Conservation (phyloP, 2,113 vertebrate genomes). For the Brachyhypopomus occidentalis region DNA sequence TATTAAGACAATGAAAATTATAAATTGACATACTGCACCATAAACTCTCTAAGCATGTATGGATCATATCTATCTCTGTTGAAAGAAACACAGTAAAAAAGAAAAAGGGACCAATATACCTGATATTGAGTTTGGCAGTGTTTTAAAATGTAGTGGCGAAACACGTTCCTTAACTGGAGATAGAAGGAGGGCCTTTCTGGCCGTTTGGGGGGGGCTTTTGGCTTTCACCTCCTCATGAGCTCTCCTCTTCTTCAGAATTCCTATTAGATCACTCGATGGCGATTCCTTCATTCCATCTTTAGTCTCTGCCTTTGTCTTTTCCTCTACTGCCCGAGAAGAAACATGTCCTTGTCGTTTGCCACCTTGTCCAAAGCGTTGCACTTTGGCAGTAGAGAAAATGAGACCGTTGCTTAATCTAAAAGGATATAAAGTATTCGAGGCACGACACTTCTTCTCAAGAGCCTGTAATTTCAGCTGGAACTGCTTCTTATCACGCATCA, state of each 20-base stretch:
- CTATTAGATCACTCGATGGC: slow-evolving; percentile 90
- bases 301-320: slow-evolving; percentile 80
- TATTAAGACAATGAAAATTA: too few species aligned
- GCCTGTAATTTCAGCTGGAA: slow-evolving; percentile 89
- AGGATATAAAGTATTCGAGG: slow-evolving; percentile 76
- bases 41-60: too few species aligned
- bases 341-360: slow-evolving; percentile 78
- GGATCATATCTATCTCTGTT: not conserved
- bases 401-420: slow-evolving; percentile 80
- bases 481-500: slow-evolving; percentile 97
- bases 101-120: slow-evolving; percentile 71
- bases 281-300: slow-evolving; percentile 79
- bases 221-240: slow-evolving; percentile 87
- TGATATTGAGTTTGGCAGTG: slow-evolving; percentile 86
- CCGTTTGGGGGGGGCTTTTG: slow-evolving; percentile 83
- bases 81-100: not conserved
- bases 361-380: slow-evolving; percentile 84
- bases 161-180: slow-evolving; percentile 84
- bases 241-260: slow-evolving; percentile 94
- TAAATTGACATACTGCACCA: too few species aligned
- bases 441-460: slow-evolving; percentile 86
- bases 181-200: slow-evolving; percentile 83
- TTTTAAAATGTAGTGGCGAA: slow-evolving; percentile 81
- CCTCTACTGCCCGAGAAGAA: slow-evolving; percentile 75
- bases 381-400: slow-evolving; percentile 69